A percentile compares a stretch with the other conserved stretches of the same genome.
phyloP scores from a whole-genome alignment of 2,888 invertebrate species.

The Bugulina stolonifera region DNA sequence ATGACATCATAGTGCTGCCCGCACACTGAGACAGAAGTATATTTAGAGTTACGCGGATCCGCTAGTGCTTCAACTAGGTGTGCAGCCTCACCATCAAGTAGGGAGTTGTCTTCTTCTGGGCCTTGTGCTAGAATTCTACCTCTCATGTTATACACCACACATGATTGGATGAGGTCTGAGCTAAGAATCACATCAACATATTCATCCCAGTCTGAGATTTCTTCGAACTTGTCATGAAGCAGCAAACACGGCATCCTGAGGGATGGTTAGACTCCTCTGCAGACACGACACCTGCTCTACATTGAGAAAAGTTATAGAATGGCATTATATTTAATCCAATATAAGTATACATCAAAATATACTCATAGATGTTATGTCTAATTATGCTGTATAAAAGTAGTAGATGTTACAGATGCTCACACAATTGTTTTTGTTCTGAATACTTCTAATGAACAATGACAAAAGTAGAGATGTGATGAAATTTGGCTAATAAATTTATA shows the following conservation, averaged over 20 bases:
- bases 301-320: too few species aligned
- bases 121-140: conserved; percentile 8
- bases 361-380: too few species aligned
- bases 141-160: conserved; percentile 9
- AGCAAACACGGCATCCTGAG: conserved; percentile 20
- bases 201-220: conserved; percentile 22
- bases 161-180: neutral
- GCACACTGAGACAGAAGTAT: neutral
- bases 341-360: too few species aligned
- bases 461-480: too few species aligned
- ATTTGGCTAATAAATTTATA: too few species aligned
- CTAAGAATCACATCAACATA: neutral
- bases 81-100: conserved; percentile 14
- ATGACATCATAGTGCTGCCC: conserved; percentile 3
- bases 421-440: too few species aligned
- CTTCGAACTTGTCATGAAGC: conserved; percentile 6
- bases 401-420: too few species aligned
- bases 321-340: too few species aligned
- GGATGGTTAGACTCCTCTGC: too few species aligned
- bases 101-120: neutral
- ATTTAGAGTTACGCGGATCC: neutral
- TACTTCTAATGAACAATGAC: too few species aligned
- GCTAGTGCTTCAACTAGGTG: conserved; percentile 4
- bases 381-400: too few species aligned
- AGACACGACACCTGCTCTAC: too few species aligned